Percentiles rank a stretch among this genome's conserved stretches.
Conservation (phyloP, 2,113 vertebrate genomes). For the Potamarius usumacintae region DNA sequence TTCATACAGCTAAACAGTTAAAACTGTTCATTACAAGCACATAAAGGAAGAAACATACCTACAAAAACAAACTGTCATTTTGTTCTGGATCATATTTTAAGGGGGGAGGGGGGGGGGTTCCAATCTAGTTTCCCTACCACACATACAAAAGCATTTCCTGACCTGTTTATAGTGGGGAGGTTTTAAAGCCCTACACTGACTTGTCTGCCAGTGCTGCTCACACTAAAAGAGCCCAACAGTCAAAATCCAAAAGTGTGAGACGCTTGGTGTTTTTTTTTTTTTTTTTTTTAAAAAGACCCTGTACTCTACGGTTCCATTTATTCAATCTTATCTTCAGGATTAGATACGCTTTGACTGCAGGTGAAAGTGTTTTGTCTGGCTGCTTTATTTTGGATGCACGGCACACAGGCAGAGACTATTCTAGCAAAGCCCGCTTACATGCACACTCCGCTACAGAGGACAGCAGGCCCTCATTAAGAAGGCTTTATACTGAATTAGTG, state of each 20-base stretch:
- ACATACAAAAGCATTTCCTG: background rate
- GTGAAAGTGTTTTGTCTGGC: background rate
- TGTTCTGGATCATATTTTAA: background rate
- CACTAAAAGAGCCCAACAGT: background rate
- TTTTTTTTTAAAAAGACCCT: background rate
- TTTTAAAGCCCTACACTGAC: background rate
- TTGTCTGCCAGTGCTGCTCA: background rate
- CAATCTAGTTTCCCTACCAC: background rate
- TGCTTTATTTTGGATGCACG: background rate
- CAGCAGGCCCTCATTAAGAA: background rate
- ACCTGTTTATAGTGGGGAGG: background rate
- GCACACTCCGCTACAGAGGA: background rate
- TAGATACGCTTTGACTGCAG: background rate
- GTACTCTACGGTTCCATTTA: background rate
- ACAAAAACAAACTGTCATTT: background rate
- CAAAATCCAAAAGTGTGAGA: background rate
- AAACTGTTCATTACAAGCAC: background rate
- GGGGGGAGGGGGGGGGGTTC: no score
- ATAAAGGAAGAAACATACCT: background rate
- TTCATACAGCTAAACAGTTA: background rate
- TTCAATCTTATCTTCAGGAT: constrained; percentile 15
- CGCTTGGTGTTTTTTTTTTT: background rate
- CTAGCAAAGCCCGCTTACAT: background rate
- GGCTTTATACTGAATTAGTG: constrained; percentile 24
- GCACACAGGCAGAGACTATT: background rate